These are phyloP conservation scores for Eupelmus urozonus DNA, from an alignment of 2,888 invertebrate genomes.

Conservation along the genomic window DNA sequence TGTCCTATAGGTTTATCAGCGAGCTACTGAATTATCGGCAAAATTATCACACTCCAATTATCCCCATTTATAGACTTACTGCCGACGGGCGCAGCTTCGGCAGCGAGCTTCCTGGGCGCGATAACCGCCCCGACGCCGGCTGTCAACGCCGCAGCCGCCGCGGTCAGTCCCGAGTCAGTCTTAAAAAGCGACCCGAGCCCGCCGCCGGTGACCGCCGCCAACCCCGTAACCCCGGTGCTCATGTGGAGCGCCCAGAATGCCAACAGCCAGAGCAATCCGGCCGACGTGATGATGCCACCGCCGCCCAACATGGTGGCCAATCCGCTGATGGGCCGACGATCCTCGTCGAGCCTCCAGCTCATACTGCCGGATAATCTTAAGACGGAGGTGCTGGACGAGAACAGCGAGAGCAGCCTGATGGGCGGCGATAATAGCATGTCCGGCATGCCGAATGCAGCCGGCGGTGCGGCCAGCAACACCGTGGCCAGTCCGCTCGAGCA, in stretches of 20 bases:
- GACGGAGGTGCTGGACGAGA: conserved; percentile 85
- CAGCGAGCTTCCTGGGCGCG: conserved; percentile 64
- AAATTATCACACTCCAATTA: background rate
- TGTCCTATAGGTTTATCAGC: no score
- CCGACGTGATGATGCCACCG: conserved; percentile 85
- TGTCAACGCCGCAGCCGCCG: conserved; percentile 61
- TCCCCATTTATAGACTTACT: conserved; percentile 65
- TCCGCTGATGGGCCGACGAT: conserved; percentile 78
- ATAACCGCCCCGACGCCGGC: conserved; percentile 51
- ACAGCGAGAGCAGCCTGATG: conserved; percentile 82
- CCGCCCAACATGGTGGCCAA: conserved; percentile 80
- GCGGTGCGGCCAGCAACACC: conserved; percentile 34
- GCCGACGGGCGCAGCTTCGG: conserved; percentile 63
- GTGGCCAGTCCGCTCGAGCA: conserved; percentile 72
- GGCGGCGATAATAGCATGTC: conserved; percentile 77
- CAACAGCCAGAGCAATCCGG: conserved; percentile 68
- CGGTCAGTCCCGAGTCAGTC: conserved; percentile 63
- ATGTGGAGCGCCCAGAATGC: conserved; percentile 68
- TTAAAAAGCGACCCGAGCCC: conserved; percentile 73
- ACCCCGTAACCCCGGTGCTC: conserved; percentile 72
- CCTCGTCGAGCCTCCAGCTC: conserved; percentile 79
- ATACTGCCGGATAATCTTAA: conserved; percentile 80
- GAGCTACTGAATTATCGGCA: no score
- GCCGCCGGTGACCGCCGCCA: conserved; percentile 66
- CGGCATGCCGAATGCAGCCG: conserved; percentile 67